Conservation (phyloP, 2,797 vertebrate genomes). For the Periparus ater region DNA sequence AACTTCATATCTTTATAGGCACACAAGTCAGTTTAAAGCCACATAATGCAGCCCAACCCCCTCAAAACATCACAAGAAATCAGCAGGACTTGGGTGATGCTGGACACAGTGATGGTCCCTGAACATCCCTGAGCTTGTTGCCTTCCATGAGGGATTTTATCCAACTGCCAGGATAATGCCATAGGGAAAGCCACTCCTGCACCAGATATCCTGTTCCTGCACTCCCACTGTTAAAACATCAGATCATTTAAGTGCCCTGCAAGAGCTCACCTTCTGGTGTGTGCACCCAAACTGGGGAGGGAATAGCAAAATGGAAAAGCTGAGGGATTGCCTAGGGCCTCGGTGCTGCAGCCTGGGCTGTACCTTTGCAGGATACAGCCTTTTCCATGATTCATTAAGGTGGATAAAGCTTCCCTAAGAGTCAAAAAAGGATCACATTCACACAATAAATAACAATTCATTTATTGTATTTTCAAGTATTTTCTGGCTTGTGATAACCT, state of each 20-base stretch:
- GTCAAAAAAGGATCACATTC: background rate
- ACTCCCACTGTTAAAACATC: background rate
- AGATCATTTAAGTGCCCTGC: background rate
- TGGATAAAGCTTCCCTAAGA: background rate
- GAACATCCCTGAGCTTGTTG: background rate
- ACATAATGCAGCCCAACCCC: background rate
- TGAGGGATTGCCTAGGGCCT: background rate
- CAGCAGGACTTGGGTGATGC: background rate
- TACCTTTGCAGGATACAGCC: background rate
- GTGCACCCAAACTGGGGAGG: fast-evolving
- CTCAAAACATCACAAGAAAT: background rate
- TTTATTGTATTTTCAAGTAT: background rate
- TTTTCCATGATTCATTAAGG: background rate
- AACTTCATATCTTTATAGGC: fast-evolving
- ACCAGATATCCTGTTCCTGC: background rate
- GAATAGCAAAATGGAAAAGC: background rate
- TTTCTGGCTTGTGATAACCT: background rate
- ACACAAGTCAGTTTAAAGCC: background rate
- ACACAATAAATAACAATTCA: background rate
- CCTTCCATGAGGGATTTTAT: background rate
- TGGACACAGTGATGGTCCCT: background rate
- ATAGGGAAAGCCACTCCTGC: background rate
- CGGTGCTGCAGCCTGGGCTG: background rate
- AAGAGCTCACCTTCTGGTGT: background rate
- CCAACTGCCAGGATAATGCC: background rate